phyloP scores from a whole-genome alignment of 2,888 invertebrate genomes.

The Trachelus stipa region DNA sequence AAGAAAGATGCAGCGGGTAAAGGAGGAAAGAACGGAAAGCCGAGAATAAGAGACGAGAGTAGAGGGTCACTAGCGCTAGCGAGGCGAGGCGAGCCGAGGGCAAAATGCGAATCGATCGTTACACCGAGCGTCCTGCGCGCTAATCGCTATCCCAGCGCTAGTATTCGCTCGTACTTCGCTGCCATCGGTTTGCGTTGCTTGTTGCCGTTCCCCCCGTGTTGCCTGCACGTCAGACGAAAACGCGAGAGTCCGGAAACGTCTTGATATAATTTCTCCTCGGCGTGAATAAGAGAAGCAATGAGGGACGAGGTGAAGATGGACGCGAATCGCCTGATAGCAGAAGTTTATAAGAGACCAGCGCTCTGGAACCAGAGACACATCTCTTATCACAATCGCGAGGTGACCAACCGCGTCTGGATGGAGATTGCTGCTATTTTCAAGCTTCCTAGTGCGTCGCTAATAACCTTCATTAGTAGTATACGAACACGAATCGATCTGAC shows the following conservation, averaged over 20 bases:
- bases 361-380: conserved; percentile 65
- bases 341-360: conserved; percentile 62
- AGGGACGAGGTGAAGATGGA: conserved; percentile 61
- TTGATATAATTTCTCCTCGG: background rate
- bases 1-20: background rate
- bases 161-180: conserved; percentile 55
- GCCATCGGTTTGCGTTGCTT: conserved; percentile 33
- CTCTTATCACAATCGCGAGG: conserved; percentile 64
- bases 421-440: conserved; percentile 62
- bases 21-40: background rate
- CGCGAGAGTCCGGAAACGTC: background rate
- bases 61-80: conserved; percentile 54
- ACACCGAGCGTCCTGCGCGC: conserved; percentile 58
- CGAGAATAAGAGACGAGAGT: background rate
- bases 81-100: conserved; percentile 49
- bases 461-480: background rate
- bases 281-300: conserved; percentile 33
- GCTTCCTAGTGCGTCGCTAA: conserved; percentile 56
- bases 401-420: conserved; percentile 64
- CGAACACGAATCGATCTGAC: no score
- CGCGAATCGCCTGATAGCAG: conserved; percentile 62
- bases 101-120: conserved; percentile 61
- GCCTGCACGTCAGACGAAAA: conserved; percentile 10
- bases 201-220: background rate
- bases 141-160: conserved; percentile 59